Conservation (phyloP, 2,797 vertebrate species). For the Iguana delicatissima region DNA sequence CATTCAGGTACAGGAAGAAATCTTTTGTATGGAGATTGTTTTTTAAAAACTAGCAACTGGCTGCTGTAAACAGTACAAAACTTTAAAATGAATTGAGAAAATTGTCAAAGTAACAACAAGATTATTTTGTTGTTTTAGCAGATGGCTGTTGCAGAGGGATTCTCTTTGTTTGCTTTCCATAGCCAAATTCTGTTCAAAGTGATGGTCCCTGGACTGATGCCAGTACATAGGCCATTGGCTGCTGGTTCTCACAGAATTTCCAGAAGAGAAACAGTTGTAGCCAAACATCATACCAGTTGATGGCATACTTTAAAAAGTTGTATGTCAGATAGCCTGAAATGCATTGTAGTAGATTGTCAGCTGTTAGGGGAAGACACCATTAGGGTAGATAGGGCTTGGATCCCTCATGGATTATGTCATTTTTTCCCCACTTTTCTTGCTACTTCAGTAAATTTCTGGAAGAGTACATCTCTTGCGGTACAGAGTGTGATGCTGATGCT, state of each 20-base stretch:
- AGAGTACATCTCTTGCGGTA: slow-evolving; percentile 83
- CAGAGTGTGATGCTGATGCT: slow-evolving; percentile 68
- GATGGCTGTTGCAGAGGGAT: neutral
- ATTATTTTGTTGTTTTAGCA: neutral
- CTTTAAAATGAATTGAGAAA: slow-evolving; percentile 19
- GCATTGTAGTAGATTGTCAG: neutral
- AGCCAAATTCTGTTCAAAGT: too few relatives aligned
- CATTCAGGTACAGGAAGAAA: neutral
- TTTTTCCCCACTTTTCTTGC: slow-evolving; percentile 45
- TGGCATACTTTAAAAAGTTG: too few relatives aligned
- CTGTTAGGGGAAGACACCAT: neutral
- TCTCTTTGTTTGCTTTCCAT: too few relatives aligned
- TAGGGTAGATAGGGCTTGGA: neutral
- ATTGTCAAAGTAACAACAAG: slow-evolving; percentile 3
- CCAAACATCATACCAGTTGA: too few relatives aligned
- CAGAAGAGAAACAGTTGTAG: too few relatives aligned
- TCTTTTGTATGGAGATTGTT: neutral
- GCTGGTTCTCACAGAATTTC: too few relatives aligned
- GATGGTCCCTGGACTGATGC: too few relatives aligned
- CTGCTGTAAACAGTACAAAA: neutral
- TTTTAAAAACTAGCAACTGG: neutral
- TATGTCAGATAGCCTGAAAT: too few relatives aligned
- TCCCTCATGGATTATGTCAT: neutral
- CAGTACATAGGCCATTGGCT: too few relatives aligned
- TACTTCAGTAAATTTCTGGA: slow-evolving; percentile 87